A percentile compares a stretch with the other conserved stretches of the same genome.
Evolutionary conservation across 2,888 invertebrate species (phyloP).

Genomic region (Aporophyla nigra): DNA sequence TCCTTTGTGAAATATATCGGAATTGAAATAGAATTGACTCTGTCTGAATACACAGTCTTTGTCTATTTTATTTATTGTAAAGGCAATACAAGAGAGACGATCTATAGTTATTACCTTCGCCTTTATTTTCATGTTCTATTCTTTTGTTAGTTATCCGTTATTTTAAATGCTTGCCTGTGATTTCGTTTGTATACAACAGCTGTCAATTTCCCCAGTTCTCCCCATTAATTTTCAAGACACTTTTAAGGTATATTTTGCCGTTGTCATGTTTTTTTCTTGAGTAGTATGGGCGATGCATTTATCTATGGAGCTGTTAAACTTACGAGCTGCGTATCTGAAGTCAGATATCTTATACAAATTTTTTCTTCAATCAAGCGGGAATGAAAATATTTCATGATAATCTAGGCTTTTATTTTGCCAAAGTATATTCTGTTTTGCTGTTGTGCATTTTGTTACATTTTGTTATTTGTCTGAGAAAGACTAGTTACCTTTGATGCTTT

Average conservation of each 20-base stretch:
- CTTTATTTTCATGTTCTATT: background rate
- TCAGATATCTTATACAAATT: background rate
- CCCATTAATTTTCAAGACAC: background rate
- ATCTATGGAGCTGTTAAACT: background rate
- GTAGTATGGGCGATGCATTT: too few species aligned
- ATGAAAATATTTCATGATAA: background rate
- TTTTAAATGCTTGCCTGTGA: background rate
- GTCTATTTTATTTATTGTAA: slow-evolving; percentile 37
- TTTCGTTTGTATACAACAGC: slow-evolving; percentile 5
- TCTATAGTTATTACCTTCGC: slow-evolving; percentile 1
- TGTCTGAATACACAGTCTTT: slow-evolving; percentile 37
- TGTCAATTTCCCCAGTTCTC: background rate
- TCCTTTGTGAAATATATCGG: slow-evolving; percentile 39
- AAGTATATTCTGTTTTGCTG: background rate
- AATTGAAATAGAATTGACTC: slow-evolving; percentile 39
- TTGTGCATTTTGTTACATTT: too few species aligned
- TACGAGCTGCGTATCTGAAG: background rate
- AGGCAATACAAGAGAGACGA: background rate
- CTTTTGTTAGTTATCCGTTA: slow-evolving; percentile 9
- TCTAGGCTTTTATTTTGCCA: slow-evolving; percentile 3
- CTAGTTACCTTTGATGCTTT: background rate
- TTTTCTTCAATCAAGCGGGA: background rate
- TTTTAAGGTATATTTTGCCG: too few species aligned
- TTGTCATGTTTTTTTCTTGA: too few species aligned
- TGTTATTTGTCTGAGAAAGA: background rate